Evolutionary conservation across 2,797 vertebrate genomes (phyloP).

Genomic region (Melanotaenia pygmaea): DNA sequence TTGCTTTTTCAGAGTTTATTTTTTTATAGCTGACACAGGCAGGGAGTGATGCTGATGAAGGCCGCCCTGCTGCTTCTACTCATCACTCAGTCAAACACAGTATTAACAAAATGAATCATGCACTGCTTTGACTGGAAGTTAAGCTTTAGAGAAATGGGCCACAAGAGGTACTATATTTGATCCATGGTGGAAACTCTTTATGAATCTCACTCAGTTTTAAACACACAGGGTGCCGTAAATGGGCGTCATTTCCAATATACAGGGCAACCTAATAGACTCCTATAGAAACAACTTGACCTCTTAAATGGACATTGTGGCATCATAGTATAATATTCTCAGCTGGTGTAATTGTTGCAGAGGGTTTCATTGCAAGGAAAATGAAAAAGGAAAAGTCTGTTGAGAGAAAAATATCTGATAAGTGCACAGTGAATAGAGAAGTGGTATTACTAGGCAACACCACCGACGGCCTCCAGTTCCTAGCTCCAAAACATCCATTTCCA

Average conservation of each 20-base stretch:
- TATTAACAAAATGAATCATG: slow-evolving; percentile 46
- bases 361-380: too few relatives aligned
- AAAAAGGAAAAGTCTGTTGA: too few relatives aligned
- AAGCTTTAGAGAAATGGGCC: background rate
- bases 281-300: background rate
- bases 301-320: background rate
- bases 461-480: too few relatives aligned
- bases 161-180: background rate
- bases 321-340: background rate
- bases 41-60: slow-evolving; percentile 50
- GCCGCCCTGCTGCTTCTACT: slow-evolving; percentile 52
- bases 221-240: background rate
- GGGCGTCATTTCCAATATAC: background rate
- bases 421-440: too few relatives aligned
- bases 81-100: slow-evolving; percentile 62
- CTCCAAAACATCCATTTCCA: too few relatives aligned
- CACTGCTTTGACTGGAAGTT: slow-evolving; percentile 17
- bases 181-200: background rate
- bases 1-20: slow-evolving; percentile 47
- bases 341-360: too few relatives aligned
- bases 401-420: too few relatives aligned
- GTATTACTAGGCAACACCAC: too few relatives aligned
- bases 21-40: slow-evolving; percentile 47
- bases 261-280: background rate
- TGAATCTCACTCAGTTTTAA: background rate